Base-by-base conservation (phyloP, 2,113 vertebrate genomes). In the Hyperopisus bebe region DNA sequence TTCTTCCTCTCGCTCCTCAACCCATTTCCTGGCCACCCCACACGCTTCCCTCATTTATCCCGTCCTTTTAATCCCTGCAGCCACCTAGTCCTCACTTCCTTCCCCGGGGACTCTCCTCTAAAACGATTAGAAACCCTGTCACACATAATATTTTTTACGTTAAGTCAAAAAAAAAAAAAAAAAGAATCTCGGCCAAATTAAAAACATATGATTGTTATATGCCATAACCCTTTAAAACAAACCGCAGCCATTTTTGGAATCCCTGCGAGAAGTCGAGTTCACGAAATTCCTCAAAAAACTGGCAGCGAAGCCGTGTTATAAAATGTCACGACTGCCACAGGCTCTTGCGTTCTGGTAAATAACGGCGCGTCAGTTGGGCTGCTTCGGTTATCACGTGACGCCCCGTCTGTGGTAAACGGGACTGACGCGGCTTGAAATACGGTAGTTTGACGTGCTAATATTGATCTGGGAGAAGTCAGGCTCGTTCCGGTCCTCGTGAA, bases 201-300 rank as follows among this genome's bases (percentile, higher is more conserved):
- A 93, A 96, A 95, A 94, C 95, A 96, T 92, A 95, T 95, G 95
- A 94, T 27, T 89, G 80, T 89, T 90, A 90, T 91, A 88, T 89
- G 89, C 90, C 92, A 85, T 92, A 94, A 93, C 92, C 92, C 93
- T 94, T 94, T 92, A 91, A 94, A 94, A 94, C 91, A 92, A 94
- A 94, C 94, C 94, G 90, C 94, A 93, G 94, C 90, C 92, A 94
- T 95, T 94, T 92, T 91, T 93, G 95, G 93, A 95, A 95, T 95
- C 92, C 93, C 94, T 94, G 90, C 83, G 93, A 94, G 93, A 95
- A 94, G 92, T 93, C 91, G 92, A 92, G 92, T 94, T 94, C 92
- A 93, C 93, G 90, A 92, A 94, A 95, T 95, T 94, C 94, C 92
- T 95, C 88, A 91, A 92, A 89, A 35, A 91, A 83, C 89, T 89